Percentiles rank a stretch among this genome's conserved stretches.
phyloP scores from a whole-genome alignment of 2,113 vertebrate genomes.

The Azemiops feae region DNA sequence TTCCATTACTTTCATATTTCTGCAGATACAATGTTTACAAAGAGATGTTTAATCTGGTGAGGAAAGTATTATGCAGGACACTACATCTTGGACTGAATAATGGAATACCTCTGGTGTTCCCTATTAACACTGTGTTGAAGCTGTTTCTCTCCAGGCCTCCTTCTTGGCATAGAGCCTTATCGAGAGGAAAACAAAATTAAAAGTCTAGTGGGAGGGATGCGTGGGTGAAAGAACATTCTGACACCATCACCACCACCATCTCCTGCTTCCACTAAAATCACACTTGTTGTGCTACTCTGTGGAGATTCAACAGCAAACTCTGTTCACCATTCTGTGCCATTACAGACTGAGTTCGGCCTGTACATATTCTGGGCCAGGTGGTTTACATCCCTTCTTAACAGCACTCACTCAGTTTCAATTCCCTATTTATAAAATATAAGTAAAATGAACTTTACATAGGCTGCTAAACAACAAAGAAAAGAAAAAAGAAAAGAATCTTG shows the following conservation, averaged over 20 bases:
- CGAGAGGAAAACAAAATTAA: not conserved
- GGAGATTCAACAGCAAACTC: not conserved
- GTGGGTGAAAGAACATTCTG: not conserved
- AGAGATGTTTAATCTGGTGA: not conserved
- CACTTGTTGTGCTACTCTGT: not conserved
- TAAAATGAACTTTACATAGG: not conserved
- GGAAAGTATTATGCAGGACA: not conserved
- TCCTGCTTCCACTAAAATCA: not conserved
- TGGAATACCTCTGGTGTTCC: not conserved
- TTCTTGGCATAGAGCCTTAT: not conserved
- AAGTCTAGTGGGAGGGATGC: not conserved
- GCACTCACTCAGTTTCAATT: not conserved
- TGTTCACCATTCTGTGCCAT: not conserved
- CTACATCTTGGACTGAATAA: not conserved
- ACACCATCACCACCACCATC: not conserved
- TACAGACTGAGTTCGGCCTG: not conserved
- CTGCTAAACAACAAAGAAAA: not conserved
- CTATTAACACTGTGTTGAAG: not conserved
- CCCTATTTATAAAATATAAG: not conserved
- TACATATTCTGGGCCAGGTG: not conserved
- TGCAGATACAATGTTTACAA: not conserved
- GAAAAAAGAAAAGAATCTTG: not conserved
- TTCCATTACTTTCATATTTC: not conserved
- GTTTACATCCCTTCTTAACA: not conserved
- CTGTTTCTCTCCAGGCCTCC: not conserved